Conservation (phyloP, 2,888 invertebrate genomes). For the Sclerodermus sp. region DNA sequence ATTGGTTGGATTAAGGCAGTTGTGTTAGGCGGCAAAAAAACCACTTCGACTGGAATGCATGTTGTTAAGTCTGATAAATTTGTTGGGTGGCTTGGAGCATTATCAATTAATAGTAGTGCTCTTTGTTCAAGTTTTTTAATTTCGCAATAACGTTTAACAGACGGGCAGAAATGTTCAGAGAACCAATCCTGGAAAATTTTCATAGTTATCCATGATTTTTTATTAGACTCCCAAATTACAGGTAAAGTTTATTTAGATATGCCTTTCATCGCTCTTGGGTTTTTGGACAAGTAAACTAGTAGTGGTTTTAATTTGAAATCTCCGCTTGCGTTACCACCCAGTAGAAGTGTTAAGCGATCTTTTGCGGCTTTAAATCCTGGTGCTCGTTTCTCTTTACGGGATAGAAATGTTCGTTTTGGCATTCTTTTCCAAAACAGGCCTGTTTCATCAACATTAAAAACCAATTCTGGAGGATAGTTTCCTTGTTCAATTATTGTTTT, state of each 20-base stretch:
- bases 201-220: conserved; percentile 14
- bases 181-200: conserved; percentile 15
- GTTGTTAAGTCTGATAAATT: conserved; percentile 11
- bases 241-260: conserved; percentile 18
- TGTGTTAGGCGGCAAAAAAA: conserved; percentile 27
- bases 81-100: conserved; percentile 24
- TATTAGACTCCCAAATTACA: conserved; percentile 22
- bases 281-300: conserved; percentile 19
- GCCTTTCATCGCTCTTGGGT: conserved; percentile 19
- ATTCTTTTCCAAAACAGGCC: conserved; percentile 28
- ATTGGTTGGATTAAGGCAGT: conserved; percentile 30
- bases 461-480: conserved; percentile 15
- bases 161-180: conserved; percentile 24
- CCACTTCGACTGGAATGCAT: conserved; percentile 17
- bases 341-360: conserved; percentile 19
- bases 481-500: conserved; percentile 21
- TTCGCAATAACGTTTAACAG: conserved; percentile 21
- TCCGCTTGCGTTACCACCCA: conserved; percentile 16
- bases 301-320: conserved; percentile 20
- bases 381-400: conserved; percentile 14
- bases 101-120: conserved; percentile 28
- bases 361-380: conserved; percentile 20
- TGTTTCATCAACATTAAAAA: conserved; percentile 24
- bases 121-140: conserved; percentile 16
- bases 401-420: conserved; percentile 19